Evolutionary conservation across 2,888 invertebrate species (phyloP).

Genomic region (Drosophila birchii): DNA sequence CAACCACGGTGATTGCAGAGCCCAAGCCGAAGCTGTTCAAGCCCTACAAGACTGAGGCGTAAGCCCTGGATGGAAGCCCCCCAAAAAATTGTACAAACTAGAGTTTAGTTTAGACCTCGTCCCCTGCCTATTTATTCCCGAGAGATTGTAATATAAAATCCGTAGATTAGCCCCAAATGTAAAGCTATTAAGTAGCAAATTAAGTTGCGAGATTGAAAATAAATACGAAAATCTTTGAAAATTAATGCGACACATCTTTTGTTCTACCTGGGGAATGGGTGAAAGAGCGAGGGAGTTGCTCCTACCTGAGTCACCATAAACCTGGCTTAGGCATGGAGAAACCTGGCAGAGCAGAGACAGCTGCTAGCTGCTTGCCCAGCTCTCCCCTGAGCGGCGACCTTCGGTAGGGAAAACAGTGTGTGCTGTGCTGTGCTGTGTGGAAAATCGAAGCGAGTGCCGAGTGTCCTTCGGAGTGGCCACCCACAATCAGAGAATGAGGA

Average conservation of each 20-base stretch:
- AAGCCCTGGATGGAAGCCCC: constrained; percentile 25
- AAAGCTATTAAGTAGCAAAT: constrained; percentile 40
- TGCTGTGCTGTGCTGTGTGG: constrained; percentile 10
- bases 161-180: constrained; percentile 32
- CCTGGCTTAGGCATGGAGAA: constrained; percentile 54
- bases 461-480: constrained; percentile 51
- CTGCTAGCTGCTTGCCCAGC: constrained; percentile 1
- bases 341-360: constrained; percentile 34
- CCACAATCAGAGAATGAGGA: constrained; percentile 29
- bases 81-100: constrained; percentile 77
- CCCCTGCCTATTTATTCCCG: constrained; percentile 31
- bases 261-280: constrained; percentile 26
- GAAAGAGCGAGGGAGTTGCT: constrained; percentile 8
- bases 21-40: constrained; percentile 89
- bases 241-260: background rate
- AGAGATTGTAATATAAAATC: constrained; percentile 30
- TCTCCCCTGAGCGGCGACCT: constrained; percentile 14
- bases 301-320: constrained; percentile 39
- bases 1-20: constrained; percentile 69
- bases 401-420: background rate
- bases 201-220: constrained; percentile 34
- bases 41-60: constrained; percentile 88
- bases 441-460: constrained; percentile 30
- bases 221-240: constrained; percentile 55
- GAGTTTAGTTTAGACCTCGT: constrained; percentile 49